phyloP scores from a whole-genome alignment of 2,888 invertebrate species.

The Tetragnatha montana region DNA sequence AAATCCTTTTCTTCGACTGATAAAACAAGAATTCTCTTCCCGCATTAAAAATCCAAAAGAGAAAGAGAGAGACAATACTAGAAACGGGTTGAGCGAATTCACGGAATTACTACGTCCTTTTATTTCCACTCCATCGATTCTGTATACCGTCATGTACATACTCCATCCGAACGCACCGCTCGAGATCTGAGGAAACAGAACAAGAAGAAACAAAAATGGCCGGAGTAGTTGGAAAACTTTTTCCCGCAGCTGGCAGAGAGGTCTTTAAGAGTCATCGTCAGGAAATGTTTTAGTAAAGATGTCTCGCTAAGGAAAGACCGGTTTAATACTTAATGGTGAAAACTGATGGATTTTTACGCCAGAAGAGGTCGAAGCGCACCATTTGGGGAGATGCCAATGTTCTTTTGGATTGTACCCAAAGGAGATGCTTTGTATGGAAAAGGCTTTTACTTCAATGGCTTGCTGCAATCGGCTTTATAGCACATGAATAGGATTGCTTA shows the following conservation, averaged over 20 bases:
- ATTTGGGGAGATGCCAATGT: constrained; percentile 49
- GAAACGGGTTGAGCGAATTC: too few relatives aligned
- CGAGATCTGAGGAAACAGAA: background rate
- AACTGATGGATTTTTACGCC: constrained; percentile 40
- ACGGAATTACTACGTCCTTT: background rate
- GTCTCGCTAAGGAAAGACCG: constrained; percentile 28
- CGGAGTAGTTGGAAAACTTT: background rate
- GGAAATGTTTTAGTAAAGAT: constrained; percentile 33
- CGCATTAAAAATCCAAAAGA: too few relatives aligned
- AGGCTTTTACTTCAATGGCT: background rate
- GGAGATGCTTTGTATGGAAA: constrained; percentile 9
- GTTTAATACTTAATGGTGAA: constrained; percentile 55
- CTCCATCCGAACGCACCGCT: background rate
- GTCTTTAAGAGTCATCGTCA: constrained; percentile 10
- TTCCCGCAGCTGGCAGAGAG: constrained; percentile 15
- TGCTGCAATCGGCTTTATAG: too few relatives aligned
- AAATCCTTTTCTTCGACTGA: too few relatives aligned
- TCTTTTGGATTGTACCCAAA: constrained; percentile 50
- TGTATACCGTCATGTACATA: background rate
- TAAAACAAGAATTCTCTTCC: too few relatives aligned
- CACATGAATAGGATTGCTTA: too few relatives aligned
- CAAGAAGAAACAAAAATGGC: background rate
- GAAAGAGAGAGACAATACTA: too few relatives aligned
- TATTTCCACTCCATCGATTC: background rate
- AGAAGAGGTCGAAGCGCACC: constrained; percentile 3